Percentiles rank a stretch among this genome's conserved stretches.
These are phyloP conservation scores for Panagrolaimus sp. DNA, from an alignment of 1,140 invertebrate species.

Conservation along the genomic window DNA sequence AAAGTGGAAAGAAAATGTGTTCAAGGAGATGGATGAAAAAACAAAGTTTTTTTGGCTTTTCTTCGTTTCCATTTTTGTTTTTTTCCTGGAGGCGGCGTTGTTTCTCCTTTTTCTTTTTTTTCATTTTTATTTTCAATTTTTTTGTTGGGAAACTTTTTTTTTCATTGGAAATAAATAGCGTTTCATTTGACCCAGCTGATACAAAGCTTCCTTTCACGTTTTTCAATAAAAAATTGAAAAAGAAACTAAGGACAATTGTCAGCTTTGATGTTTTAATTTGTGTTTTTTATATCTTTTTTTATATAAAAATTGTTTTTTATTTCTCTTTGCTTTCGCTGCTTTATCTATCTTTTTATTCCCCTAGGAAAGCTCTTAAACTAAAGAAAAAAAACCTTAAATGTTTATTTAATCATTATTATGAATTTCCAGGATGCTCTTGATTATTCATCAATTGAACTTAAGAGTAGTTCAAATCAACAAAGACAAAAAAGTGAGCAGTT, in stretches of 20 bases:
- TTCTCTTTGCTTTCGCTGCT: background rate
- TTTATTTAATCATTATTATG: conserved; percentile 2
- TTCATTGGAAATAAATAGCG: too few species aligned
- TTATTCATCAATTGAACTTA: conserved; percentile 3
- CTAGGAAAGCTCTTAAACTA: background rate
- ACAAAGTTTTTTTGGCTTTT: too few species aligned
- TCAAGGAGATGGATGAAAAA: too few species aligned
- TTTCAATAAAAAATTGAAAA: background rate
- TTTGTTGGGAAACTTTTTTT: too few species aligned
- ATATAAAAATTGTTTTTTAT: background rate
- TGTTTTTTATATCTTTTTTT: background rate
- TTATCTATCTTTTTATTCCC: background rate
- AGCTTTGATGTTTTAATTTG: background rate
- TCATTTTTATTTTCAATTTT: too few species aligned
- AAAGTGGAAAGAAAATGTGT: too few species aligned
- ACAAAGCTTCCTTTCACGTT: too few species aligned
- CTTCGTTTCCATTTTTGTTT: too few species aligned
- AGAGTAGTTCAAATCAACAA: background rate
- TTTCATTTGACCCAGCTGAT: too few species aligned
- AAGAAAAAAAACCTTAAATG: background rate
- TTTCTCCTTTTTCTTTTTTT: too few species aligned
- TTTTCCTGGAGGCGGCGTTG: too few species aligned
- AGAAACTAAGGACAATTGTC: conserved; percentile 8
- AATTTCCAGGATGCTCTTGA: conserved; percentile 11
- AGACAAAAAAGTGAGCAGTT: conserved; percentile 16